Conservation (phyloP, 2,888 invertebrate genomes). For the Ectobius pallidus region DNA sequence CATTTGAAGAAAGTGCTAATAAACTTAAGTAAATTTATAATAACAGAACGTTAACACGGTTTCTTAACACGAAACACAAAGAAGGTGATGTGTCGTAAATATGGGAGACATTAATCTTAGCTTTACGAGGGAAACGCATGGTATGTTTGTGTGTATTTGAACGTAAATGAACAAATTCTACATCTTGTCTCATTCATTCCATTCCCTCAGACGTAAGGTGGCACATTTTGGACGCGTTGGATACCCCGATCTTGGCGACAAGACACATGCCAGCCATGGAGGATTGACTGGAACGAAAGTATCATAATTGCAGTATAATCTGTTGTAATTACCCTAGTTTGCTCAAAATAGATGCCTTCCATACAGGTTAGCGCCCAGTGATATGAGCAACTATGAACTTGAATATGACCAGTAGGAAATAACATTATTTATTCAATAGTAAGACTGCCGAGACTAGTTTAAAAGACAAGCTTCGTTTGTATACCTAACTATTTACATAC, state of each 20-base stretch:
- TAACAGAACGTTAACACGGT: background rate
- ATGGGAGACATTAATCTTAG: conserved; percentile 11
- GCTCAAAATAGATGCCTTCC: no score
- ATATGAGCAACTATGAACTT: no score
- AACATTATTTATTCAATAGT: no score
- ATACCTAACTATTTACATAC: no score
- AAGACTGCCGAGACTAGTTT: no score
- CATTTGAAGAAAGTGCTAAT: background rate
- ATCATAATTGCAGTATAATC: no score
- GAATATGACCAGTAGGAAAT: no score
- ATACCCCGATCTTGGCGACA: background rate
- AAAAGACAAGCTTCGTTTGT: no score
- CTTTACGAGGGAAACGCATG: conserved; percentile 17
- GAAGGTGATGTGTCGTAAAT: background rate
- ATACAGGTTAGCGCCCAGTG: no score
- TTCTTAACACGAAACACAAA: background rate
- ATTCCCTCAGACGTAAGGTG: background rate
- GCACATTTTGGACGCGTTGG: background rate
- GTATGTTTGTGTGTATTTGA: conserved; percentile 25
- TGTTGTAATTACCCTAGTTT: no score
- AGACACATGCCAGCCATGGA: background rate
- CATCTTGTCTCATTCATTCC: conserved; percentile 39
- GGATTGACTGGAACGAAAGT: background rate
- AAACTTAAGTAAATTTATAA: background rate
- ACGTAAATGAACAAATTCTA: conserved; percentile 35